Evolutionary conservation across 2,113 vertebrate genomes (phyloP).

Genomic region (Pomatorhinus ruficollis): DNA sequence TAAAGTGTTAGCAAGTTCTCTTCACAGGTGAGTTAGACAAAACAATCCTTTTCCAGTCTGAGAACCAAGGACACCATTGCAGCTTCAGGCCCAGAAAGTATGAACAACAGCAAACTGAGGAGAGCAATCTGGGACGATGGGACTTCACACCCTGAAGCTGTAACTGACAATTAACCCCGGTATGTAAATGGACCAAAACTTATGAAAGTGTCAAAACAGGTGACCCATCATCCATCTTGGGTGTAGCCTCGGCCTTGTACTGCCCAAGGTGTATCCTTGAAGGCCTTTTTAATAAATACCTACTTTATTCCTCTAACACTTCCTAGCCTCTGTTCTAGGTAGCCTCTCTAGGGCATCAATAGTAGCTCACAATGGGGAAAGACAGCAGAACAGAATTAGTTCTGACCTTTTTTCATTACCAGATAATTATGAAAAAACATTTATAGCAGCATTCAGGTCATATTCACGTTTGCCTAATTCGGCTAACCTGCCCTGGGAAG

Average conservation of each 20-base stretch:
- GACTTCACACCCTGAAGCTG: neutral
- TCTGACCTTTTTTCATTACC: neutral
- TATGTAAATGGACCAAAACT: neutral
- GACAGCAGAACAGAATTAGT: neutral
- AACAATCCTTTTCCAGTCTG: neutral
- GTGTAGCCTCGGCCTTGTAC: neutral
- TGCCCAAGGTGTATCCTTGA: neutral
- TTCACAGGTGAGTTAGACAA: neutral
- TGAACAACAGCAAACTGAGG: neutral
- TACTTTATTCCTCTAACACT: neutral
- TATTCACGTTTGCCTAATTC: neutral
- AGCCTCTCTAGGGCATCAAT: neutral
- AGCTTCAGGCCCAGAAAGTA: neutral
- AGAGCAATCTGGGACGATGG: neutral
- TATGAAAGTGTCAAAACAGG: neutral
- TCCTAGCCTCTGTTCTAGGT: neutral
- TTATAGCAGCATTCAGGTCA: neutral
- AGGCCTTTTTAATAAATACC: neutral
- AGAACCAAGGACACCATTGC: neutral
- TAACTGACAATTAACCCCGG: neutral
- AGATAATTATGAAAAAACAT: neutral
- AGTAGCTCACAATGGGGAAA: neutral
- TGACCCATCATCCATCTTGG: neutral
- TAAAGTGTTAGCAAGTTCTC: neutral
- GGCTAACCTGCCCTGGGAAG: neutral